These are phyloP conservation scores for Chaetodon trifascialis DNA, from an alignment of 2,113 vertebrate species.

Conservation along the genomic window DNA sequence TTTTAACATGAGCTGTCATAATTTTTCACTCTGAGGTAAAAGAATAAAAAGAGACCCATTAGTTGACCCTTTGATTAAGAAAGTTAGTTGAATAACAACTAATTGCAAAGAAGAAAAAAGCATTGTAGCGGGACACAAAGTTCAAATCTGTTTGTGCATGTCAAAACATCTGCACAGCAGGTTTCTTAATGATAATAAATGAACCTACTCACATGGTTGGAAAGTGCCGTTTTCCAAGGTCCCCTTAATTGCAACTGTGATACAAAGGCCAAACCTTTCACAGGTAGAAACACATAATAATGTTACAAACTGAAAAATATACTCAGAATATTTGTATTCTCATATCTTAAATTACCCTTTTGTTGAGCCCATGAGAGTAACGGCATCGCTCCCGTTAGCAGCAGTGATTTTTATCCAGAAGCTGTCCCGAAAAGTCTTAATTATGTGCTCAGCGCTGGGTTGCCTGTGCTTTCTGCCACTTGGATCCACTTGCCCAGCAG, in stretches of 20 bases:
- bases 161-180: not conserved
- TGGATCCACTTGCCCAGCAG: slow-evolving; percentile 66
- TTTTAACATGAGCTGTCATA: too few relatives aligned
- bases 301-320: not conserved
- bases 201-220: not conserved
- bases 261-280: not conserved
- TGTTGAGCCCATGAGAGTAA: rapidly evolving
- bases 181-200: not conserved
- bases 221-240: not conserved
- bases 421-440: not conserved
- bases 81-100: too few relatives aligned
- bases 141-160: not conserved
- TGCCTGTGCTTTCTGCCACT: slow-evolving; percentile 22
- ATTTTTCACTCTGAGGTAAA: too few relatives aligned
- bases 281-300: not conserved
- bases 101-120: too few relatives aligned
- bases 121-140: too few relatives aligned
- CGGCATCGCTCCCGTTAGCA: not conserved
- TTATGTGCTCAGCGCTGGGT: rapidly evolving
- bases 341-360: not conserved
- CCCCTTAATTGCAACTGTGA: not conserved
- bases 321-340: not conserved
- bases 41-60: too few relatives aligned
- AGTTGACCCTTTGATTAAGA: too few relatives aligned
- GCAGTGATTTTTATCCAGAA: not conserved